Conservation (phyloP, 2,113 vertebrate genomes). For the Dromas ardeola region DNA sequence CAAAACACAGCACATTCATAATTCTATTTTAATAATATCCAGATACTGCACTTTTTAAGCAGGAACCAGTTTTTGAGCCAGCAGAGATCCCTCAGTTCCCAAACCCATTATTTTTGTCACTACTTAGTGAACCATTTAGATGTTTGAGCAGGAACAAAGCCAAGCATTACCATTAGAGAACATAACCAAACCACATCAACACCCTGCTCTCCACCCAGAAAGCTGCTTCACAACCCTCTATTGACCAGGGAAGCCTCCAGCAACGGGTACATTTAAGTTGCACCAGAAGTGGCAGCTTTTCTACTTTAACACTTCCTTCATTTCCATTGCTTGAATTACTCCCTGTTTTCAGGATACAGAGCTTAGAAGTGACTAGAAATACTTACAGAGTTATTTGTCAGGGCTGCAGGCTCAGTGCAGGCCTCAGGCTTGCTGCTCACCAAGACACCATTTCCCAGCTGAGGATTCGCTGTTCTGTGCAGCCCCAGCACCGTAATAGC, state of each 20-base stretch:
- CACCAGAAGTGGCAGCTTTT: background rate
- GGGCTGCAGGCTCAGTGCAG: background rate
- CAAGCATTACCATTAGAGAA: background rate
- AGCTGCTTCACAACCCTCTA: background rate
- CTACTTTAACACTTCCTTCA: background rate
- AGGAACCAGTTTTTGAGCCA: background rate
- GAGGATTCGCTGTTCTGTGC: fast-evolving
- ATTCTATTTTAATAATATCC: background rate
- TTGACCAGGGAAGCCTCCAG: background rate
- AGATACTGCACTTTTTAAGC: fast-evolving
- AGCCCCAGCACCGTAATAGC: fast-evolving
- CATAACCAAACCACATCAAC: too few relatives aligned
- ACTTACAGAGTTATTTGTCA: fast-evolving
- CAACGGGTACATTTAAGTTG: fast-evolving
- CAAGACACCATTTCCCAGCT: fast-evolving
- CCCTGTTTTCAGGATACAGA: fast-evolving
- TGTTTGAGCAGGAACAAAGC: background rate
- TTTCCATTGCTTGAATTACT: fast-evolving
- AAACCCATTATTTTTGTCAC: background rate
- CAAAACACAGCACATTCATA: background rate
- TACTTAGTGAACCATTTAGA: background rate
- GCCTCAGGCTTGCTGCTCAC: background rate
- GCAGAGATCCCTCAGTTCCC: background rate
- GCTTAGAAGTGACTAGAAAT: fast-evolving
- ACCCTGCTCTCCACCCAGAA: background rate